phyloP scores from a whole-genome alignment of 1,140 invertebrate species.

The Doryteuthis pealeii region DNA sequence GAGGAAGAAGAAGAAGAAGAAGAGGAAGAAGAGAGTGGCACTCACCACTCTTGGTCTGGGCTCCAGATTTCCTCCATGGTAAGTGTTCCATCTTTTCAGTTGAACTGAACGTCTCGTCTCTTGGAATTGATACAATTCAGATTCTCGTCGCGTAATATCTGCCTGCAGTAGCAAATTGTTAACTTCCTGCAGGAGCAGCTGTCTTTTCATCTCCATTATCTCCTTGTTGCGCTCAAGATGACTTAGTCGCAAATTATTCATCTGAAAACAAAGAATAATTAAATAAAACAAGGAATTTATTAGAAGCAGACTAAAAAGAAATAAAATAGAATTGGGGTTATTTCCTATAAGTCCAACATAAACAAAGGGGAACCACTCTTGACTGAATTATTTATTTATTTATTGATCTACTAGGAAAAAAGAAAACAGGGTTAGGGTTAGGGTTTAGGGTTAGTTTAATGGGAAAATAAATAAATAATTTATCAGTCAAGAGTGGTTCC shows the following conservation, averaged over 20 bases:
- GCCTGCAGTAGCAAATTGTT: constrained; percentile 55
- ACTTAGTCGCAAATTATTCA: constrained; percentile 52
- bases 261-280: constrained; percentile 35
- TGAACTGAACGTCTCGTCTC: constrained; percentile 31
- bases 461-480: too few relatives aligned
- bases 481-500: too few relatives aligned
- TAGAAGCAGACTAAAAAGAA: too few relatives aligned
- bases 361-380: too few relatives aligned
- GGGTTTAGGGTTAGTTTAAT: too few relatives aligned
- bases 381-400: background rate
- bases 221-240: constrained; percentile 55
- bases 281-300: too few relatives aligned
- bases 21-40: constrained; percentile 15
- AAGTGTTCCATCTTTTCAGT: constrained; percentile 53
- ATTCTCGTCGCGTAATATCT: constrained; percentile 51
- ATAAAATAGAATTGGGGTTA: too few relatives aligned
- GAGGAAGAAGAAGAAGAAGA: constrained; percentile 9
- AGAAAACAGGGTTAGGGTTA: too few relatives aligned
- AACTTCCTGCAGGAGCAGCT: constrained; percentile 55
- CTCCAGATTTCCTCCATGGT: constrained; percentile 27
- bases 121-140: constrained; percentile 51
- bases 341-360: too few relatives aligned
- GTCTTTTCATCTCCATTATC: constrained; percentile 55
- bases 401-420: too few relatives aligned
- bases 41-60: background rate